Evolutionary conservation across 2,888 invertebrate genomes (phyloP), one percentile per base, ranked within the genome.

Genomic region (Anoplius nigerrimus): DNA sequence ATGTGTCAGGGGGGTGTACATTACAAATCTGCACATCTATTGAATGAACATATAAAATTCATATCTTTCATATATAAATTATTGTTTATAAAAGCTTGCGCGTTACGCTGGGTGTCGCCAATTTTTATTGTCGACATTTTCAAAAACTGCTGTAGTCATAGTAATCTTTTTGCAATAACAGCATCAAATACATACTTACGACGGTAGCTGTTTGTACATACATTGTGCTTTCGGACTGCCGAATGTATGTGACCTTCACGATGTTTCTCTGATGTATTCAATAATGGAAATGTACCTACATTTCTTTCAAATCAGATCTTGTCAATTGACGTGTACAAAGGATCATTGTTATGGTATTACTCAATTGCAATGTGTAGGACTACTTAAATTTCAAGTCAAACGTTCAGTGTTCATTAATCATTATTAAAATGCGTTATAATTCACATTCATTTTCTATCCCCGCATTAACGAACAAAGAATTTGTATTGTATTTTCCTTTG

Each of bases 71-170:
- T 64, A 59, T 77, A 77, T 62, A 77, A 72, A 75, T 67, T 67
- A 75, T 67, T 22, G 48, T 66, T 72, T 77, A 76, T 66, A 75
- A 77, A 77, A 77, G 66, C 72, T 76, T 75, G 69, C 43, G 52
- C n/a, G 11, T 16, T 66, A 64, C 43, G 18, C 46, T 64, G 11
- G 27, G 61, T 48, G 63, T 60, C 55, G 56, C 66, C 57, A 71
- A 61, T 60, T 62, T 72, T 48, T 64, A 76, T 27, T 60, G 62
- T 51, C 21, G 43, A 57, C 61, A 63, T 22, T 6, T 24, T 71
- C 66, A 65, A 67, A 65, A 66, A 65, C 8, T 43, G 48, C 58
- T 13, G 11, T 6, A 6, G 1, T 11, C 34, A 34, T 8, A 34
- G 34, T 34, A 6, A 59, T 22, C 53, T 27, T 22, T 67, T 21